phyloP scores from a whole-genome alignment of 2,797 vertebrate genomes.

The Liasis olivaceus region DNA sequence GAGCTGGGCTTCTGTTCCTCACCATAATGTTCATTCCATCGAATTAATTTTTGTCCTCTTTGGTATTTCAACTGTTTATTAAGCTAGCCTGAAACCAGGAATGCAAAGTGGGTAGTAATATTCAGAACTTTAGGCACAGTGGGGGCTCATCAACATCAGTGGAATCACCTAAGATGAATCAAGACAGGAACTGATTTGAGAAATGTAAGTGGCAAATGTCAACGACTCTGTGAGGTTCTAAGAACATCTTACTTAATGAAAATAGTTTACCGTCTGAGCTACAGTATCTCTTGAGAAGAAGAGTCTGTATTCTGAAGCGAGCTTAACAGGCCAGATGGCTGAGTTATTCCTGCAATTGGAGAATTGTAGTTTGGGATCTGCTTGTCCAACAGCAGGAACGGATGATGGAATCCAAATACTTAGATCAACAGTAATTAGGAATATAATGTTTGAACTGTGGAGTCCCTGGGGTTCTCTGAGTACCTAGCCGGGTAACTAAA shows the following conservation, averaged over 20 bases:
- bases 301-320: background rate
- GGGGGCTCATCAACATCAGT: background rate
- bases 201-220: background rate
- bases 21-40: background rate
- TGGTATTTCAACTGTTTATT: background rate
- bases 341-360: background rate
- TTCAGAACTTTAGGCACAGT: background rate
- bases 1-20: background rate
- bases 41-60: background rate
- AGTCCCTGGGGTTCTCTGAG: too few species aligned
- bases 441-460: background rate
- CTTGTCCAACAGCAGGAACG: background rate
- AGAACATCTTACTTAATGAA: background rate
- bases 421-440: background rate
- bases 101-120: background rate
- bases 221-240: background rate
- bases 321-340: background rate
- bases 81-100: background rate
- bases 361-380: background rate
- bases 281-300: background rate
- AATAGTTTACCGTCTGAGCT: background rate
- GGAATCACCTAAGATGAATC: background rate
- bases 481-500: too few species aligned
- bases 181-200: background rate
- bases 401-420: background rate